Base-by-base conservation (phyloP, 2,797 vertebrate genomes). In the Poeciliopsis turneri region DNA sequence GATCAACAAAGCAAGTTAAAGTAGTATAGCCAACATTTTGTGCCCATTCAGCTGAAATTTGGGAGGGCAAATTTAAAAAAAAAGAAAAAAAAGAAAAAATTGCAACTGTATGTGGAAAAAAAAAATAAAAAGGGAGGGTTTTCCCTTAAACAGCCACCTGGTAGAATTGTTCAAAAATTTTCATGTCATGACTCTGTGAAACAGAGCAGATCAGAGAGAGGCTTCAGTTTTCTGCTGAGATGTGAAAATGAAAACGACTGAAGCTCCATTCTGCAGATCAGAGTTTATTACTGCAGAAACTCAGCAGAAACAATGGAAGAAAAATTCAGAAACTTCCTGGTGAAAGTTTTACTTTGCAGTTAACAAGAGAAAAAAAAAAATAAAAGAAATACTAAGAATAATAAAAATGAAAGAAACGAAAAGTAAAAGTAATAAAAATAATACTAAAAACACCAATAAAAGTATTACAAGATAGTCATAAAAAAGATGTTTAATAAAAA, bases 71-170 rank as follows among this genome's bases (percentile, higher is more conserved):
- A 96, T 89, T 78, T 83, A n/a, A n/a, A 45, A 33, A 33, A 71
- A 33, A 64, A 18, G n/a, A 15, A 69, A 78, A 84, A 93, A 94
- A 11, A 5, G 36, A 53, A 28, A 13, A 95, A 94, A 95, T 95
- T 96, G 96, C 95, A 85, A 96, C 95, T 94, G 93, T 95, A 89
- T 88, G 89, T 89, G 79, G 74, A 92, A 93, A 90, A 70, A 93
- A 92, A 90, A 93, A 90, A n/a, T n/a, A 72, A 84, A 96, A 96
- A 61, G 83, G 90, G 78, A 33, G 36, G 2, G 10, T 82, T 88
- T 90, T 86, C 87, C 88, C 90, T 90, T 98, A 97, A 98, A 99
- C 98, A 97, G 97, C 97, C 96, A 96, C 97, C 97, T 96, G 96
- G 95, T 97, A 97, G 97, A 96, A 95, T 95, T 94, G 93, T 94